phyloP scores from a whole-genome alignment of 2,888 invertebrate species.

The Drosophila pseudotakahashii region DNA sequence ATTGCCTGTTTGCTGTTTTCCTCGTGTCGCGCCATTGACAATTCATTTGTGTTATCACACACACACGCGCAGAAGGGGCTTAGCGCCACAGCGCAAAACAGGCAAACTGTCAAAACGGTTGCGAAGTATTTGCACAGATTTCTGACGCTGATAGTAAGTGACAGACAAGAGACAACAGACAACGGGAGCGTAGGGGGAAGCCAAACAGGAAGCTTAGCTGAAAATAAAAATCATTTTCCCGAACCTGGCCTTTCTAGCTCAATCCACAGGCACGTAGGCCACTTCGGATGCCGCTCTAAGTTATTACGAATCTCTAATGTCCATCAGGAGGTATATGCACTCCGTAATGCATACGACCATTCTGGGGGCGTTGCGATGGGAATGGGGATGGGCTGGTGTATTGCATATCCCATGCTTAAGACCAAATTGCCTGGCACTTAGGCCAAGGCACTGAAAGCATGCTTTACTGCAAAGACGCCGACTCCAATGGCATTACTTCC shows the following conservation, averaged over 20 bases:
- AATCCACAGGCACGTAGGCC: not conserved
- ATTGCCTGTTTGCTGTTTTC: slow-evolving; percentile 49
- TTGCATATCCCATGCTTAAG: slow-evolving; percentile 30
- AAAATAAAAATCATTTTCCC: not conserved
- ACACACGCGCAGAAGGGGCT: slow-evolving; percentile 41
- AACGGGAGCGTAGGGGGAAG: slow-evolving; percentile 2
- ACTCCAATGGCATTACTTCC: slow-evolving; percentile 47
- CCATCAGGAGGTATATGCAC: slow-evolving; percentile 12
- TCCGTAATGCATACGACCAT: slow-evolving; percentile 17
- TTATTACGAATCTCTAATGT: slow-evolving; percentile 16
- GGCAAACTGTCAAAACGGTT: slow-evolving; percentile 25
- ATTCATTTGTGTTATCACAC: slow-evolving; percentile 67
- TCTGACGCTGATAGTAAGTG: slow-evolving; percentile 36
- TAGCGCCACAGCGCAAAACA: slow-evolving; percentile 47
- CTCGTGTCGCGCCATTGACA: slow-evolving; percentile 67
- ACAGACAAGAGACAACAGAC: slow-evolving; percentile 22
- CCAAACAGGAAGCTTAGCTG: not conserved
- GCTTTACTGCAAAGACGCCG: slow-evolving; percentile 53
- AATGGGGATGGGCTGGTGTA: not conserved
- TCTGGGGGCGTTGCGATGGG: not conserved
- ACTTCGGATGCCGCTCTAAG: not conserved
- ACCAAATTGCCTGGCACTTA: slow-evolving; percentile 49
- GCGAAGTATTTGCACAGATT: slow-evolving; percentile 45
- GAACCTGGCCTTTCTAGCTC: not conserved
- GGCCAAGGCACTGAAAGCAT: slow-evolving; percentile 45